phyloP scores from a whole-genome alignment of 2,888 invertebrate genomes.

The Sipha maydis region DNA sequence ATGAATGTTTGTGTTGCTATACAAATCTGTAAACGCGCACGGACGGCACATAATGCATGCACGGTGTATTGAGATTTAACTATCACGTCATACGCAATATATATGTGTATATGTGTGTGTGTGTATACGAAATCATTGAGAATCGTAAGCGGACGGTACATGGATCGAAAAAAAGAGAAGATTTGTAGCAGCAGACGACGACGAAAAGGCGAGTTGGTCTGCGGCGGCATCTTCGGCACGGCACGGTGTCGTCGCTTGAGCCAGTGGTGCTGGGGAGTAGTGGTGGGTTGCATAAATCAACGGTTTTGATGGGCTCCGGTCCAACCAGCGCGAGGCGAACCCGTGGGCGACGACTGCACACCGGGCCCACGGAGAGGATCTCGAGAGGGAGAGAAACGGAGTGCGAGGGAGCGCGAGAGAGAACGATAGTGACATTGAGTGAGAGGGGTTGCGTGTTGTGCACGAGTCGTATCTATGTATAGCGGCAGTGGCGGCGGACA shows the following conservation, averaged over 20 bases:
- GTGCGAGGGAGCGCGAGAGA: not conserved
- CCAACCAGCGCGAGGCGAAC: constrained; percentile 41
- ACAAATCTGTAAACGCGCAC: not conserved
- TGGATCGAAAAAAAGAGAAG: too few species aligned
- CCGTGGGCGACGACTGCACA: not conserved
- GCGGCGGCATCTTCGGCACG: not conserved
- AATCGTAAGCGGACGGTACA: too few species aligned
- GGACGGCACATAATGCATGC: not conserved
- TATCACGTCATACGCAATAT: too few species aligned
- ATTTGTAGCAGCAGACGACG: not conserved
- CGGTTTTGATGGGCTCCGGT: constrained; percentile 51
- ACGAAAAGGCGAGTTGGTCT: constrained; percentile 11
- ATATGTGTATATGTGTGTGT: too few species aligned
- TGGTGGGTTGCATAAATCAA: constrained; percentile 47
- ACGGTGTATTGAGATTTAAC: not conserved
- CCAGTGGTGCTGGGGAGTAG: not conserved
- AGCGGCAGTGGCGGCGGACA: constrained; percentile 48
- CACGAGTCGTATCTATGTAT: not conserved
- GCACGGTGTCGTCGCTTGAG: not conserved
- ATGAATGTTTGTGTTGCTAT: not conserved
- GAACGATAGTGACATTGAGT: not conserved
- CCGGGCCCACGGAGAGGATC: not conserved
- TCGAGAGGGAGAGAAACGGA: not conserved
- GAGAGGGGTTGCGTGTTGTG: not conserved
- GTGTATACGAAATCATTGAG: too few species aligned